Evolutionary conservation across 1,140 invertebrate genomes (phyloP), one percentile per base, ranked within the genome.

Genomic region (Papilio helenus): DNA sequence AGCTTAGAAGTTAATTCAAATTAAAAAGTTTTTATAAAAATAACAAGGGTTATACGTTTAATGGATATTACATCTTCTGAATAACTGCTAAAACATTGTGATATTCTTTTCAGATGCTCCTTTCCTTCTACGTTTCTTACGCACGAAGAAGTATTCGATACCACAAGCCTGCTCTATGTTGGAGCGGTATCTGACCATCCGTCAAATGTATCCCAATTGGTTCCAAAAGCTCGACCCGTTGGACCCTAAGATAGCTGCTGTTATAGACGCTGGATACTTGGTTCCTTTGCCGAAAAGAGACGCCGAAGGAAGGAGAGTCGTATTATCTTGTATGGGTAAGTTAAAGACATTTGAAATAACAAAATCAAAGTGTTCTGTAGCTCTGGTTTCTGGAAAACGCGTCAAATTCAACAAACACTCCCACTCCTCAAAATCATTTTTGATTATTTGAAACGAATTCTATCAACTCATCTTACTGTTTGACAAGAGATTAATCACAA

Each of bases 141-240:
- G 98, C 18, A 97, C 97, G 2, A 97, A 98, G 89, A 98, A 98
- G 89, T 98, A 98, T 89, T 97, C 97, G 55, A 95, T 98, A 18
- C 97, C 97, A 0, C 95, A 97, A 86, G 97, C 98, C 0, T 97
- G 98, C 86, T 96, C 97, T 72, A 97, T 98, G 96, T 91, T 99
- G 68, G 97, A 98, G 88, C 96, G 97, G 18, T 99, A 98, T 88
- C 95, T 98, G 18, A 97, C 97, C 9, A 97, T 98, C 79, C 95
- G 97, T 26, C 96, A 97, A 86, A 91, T 97, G 74, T 97, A 98
- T 87, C 97, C 98, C 0, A 95, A 97, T 18, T 98, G 97, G 97
- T 98, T 98, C 93, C 95, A 96, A 81, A 97, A 97, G 71, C 92
- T 98, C 23, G 97, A 98, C 85, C 96, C 97, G 77, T 90, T 96